Base-by-base conservation (phyloP, 2,888 invertebrate species). In the Cosmopolites sordidus region DNA sequence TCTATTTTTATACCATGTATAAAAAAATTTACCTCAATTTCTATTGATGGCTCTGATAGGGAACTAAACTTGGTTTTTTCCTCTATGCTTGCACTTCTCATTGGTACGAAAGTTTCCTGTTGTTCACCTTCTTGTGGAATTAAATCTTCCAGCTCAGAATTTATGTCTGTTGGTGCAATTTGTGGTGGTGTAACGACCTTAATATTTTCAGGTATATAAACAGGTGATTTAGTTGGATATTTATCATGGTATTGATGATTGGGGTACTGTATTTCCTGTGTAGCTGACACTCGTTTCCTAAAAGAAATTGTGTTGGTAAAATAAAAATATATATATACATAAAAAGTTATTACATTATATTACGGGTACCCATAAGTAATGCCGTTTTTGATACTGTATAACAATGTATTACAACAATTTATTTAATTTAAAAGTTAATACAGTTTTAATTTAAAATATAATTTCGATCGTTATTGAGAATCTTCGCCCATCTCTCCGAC, bases 231-330 rank as follows among this genome's bases (percentile, higher is more conserved):
- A 11, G 22, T 27, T 9, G 5, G 2, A 33, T 33, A 33, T 2
- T 55, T 52, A 29, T 54, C 51, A n/a, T 51, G 43, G 16, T 59
- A 57, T 39, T 65, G 69, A 56, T 72, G 72, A 60, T 72, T 73
- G 22, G 63, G 46, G 58, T 66, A 61, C 53, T 55, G 56, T 22
- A 41, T 52, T 42, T 60, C 51, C 40, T 58, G 54, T 16, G 40
- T 29, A 16, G 41, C 43, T 16, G 49, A 43, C 33, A 15, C 18
- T 6, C 50, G 48, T 16, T 42, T 43, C 39, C 56, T 57, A 33
- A n/a, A 33, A 33, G n/a, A n/a, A n/a, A n/a, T n/a, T n/a, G n/a
- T n/a, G n/a, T n/a, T n/a, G n/a, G n/a, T n/a, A n/a, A n/a, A n/a
- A n/a, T n/a, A n/a, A n/a, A n/a, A n/a, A n/a, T n/a, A n/a, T n/a